Conservation (phyloP, 2,888 invertebrate species). For the Rotaria sp. region DNA sequence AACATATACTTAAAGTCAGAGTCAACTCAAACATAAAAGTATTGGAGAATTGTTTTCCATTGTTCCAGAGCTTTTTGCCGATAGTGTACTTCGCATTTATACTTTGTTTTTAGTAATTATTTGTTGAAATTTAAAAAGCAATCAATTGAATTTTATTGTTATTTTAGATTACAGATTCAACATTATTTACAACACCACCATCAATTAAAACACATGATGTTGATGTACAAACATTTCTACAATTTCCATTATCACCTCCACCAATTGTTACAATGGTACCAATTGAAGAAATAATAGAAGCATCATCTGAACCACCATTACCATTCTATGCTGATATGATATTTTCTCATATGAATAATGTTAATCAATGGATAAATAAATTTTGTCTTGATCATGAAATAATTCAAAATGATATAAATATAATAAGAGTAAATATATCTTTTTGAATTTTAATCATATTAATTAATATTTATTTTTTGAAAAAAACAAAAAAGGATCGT, state of each 20-base stretch:
- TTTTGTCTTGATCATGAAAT: neutral
- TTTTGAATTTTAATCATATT: neutral
- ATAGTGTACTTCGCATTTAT: no score
- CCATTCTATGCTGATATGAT: neutral
- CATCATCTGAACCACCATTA: neutral
- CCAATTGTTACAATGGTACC: neutral
- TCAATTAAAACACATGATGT: neutral
- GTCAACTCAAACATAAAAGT: no score
- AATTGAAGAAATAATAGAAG: neutral
- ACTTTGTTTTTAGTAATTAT: no score
- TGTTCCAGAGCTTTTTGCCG: no score
- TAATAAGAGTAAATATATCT: neutral
- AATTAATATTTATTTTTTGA: neutral
- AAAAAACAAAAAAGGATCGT: neutral
- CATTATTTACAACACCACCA: neutral
- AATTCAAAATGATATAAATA: constrained; percentile 21
- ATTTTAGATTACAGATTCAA: neutral
- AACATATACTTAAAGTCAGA: no score
- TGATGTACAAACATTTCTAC: constrained; percentile 10
- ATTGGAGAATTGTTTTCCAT: no score
- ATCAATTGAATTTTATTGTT: no score
- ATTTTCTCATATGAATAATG: neutral
- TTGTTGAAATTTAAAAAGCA: no score
- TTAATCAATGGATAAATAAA: constrained; percentile 24
- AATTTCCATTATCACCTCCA: neutral